Base-by-base conservation (phyloP, 1,140 invertebrate species). In the Dreissena polymorpha region DNA sequence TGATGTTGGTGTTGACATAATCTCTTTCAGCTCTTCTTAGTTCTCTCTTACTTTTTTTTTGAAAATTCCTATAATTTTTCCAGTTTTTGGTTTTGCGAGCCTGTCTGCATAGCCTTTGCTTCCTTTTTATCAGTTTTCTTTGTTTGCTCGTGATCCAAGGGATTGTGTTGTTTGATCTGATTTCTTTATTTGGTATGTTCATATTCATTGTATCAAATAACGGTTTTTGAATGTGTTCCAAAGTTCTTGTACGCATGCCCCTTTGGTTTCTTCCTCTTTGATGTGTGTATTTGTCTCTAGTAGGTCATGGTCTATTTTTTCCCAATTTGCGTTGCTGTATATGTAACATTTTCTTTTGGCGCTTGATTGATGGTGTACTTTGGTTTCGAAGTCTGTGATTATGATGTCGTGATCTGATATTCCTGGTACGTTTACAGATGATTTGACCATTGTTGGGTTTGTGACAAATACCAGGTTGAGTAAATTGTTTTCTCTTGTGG, bases 1-100 rank as follows among this genome's bases (percentile, higher is more conserved):
- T 13, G 10, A 86, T 85, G 12, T 29, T 67, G 8, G 55, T 69
- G 60, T 88, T 88, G 10, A 86, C 80, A 63, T 86, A 76, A n/a
- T 81, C 27, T 60, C 72, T 85, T 74, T 88, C 83, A 13, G 84
- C 68, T 67, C 69, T 82, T 29, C 81, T 74, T 0, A 83, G 55
- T 75, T 83, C 69, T 3, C 64, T 57, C 18, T 83, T 85, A 49
- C 83, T 80, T 55, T 76, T 50, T 69, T 83, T 85, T 53, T 86
- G 79, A 29, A 55, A 83, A 10, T 29, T 6, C n/a, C 27, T 71
- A 49, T 77, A 84, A 13, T 72, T 71, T 6, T 55, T 65, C 18
- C 68, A 77, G 0, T 53, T 75, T 2, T 39, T 51, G 18, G 16
- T 75, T 12, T 69, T 69, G n/a, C 27, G n/a, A 18, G 23, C 21